Base-by-base conservation (phyloP, 2,888 invertebrate species). In the Hermaeophaga mercurialis region DNA sequence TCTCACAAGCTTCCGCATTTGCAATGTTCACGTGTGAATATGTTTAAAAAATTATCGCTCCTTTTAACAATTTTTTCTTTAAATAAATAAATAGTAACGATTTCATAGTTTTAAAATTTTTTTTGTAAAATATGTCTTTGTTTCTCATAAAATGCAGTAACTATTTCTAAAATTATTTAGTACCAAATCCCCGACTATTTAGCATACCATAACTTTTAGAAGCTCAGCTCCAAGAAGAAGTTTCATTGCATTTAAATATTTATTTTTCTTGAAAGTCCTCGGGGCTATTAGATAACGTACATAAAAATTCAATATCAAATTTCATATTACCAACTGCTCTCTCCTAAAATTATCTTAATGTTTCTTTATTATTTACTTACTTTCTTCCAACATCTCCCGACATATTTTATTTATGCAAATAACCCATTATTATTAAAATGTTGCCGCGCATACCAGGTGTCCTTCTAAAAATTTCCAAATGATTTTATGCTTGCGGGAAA, bases 331-430 rank as follows among this genome's bases (percentile, higher is more conserved):
- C 26, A 24, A 47, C 24, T 22, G 36, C 47, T 47, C 47, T 47
- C 47, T 47, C 47, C 36, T 38, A 26, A 36, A 38, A 48, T 48
- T 48, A 48, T 48, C 48, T 44, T 24, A 44, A 44, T 44, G 44
- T 44, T 44, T 44, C 17, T 38, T 38, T 48, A 48, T 36, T 48
- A 48, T 48, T 48, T 48, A 48, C 47, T 47, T 34, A 46, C 22
- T 22, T 24, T 47, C 36, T 24, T 24, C 47, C 24, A 36, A 36
- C 24, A 15, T 36, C 34, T 24, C 36, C 36, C 24, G 24, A 39
- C 38, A 26, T 48, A 48, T 48, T 24, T 48, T 38, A 48, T 48
- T n/a, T 48, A 48, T 48, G 47, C 47, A 48, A 48, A 48, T 38
- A 48, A 48, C 38, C 38, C 28, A 48, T 48, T 48, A 48, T 48